Base-by-base conservation (phyloP, 2,797 vertebrate genomes). In the Vultur gryphus region DNA sequence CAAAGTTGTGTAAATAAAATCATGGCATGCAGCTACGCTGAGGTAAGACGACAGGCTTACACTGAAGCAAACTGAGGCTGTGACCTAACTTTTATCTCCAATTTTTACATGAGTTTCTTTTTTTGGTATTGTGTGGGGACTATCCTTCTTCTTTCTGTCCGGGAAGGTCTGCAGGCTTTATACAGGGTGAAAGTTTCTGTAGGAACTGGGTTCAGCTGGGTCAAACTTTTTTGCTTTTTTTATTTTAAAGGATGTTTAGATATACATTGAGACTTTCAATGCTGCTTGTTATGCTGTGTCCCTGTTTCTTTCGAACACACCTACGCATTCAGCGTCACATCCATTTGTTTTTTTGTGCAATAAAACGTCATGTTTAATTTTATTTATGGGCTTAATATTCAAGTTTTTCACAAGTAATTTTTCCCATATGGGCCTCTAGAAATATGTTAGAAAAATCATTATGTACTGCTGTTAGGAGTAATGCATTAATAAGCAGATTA, bases 351-450 rank as follows among this genome's bases (percentile, higher is more conserved):
- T 81, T 71, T 90, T 1, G 0, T 65, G 61, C 61, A 72, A 84
- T 93, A 67, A 86, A 69, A 71, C 4, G 6, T 83, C 65, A 55
- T 12, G 20, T 89, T 87, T 84, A 21, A 81, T 90, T 90, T 94
- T 95, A 89, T 96, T 96, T 95, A 89, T 86, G 79, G 72, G 41
- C 73, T 92, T 92, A 92, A 92, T 90, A 83, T 75, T 91, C 69
- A 91, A 67, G 76, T 87, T 96, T 95, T 91, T 94, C 69, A 35
- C 49, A 69, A 89, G 72, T 85, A 75, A 44, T 87, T 95, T 92
- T 87, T 75, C 94, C 87, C 78, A 70, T 80, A 85, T 84, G 66
- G 87, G 58, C 90, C 52, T 95, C 90, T 75, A 77, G 85, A 86
- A 95, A 92, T 79, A 91, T 52, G 65, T 80, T 94, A 78, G 72